These are phyloP conservation scores for Dromiciops gliroides DNA, from an alignment of 2,113 vertebrate genomes.

Conservation along the genomic window DNA sequence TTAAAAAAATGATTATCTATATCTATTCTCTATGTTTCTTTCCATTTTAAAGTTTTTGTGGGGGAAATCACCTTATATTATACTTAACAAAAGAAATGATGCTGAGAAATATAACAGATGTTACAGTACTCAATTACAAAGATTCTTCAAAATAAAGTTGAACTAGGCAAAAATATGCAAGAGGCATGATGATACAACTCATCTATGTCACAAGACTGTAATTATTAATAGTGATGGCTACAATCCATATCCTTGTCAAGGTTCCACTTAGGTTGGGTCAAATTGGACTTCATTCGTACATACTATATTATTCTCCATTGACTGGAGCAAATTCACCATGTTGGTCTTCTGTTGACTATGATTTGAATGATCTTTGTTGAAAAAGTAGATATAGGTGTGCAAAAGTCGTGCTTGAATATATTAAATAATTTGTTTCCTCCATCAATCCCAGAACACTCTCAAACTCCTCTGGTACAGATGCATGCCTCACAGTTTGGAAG, in stretches of 20 bases:
- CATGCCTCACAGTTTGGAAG: background rate
- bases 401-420: background rate
- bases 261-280: background rate
- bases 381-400: background rate
- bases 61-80: background rate
- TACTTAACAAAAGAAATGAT: background rate
- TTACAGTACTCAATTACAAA: background rate
- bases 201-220: background rate
- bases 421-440: background rate
- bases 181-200: background rate
- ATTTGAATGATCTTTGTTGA: background rate
- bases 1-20: too few species aligned
- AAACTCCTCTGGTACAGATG: background rate
- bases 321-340: background rate
- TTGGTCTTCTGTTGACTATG: background rate
- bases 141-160: background rate
- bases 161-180: background rate
- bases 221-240: background rate
- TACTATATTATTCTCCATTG: background rate
- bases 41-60: background rate
- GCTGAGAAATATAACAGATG: background rate
- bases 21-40: background rate
- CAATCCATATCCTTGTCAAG: background rate
- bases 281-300: background rate
- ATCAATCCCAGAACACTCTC: background rate